Conservation (phyloP, 1,140 invertebrate genomes). For the Luehdorfia chinensis region DNA sequence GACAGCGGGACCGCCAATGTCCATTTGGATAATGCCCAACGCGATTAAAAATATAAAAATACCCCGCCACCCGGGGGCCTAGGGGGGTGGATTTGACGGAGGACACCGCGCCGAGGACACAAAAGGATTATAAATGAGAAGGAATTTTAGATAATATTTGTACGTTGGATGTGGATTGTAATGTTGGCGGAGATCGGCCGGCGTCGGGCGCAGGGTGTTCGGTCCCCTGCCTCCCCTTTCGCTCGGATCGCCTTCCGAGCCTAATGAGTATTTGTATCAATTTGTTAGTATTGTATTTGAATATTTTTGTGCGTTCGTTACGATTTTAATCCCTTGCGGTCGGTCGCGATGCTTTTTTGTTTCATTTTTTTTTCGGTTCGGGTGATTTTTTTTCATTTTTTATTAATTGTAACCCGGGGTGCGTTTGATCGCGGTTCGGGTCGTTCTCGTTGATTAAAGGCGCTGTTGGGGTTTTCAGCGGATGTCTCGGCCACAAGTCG, state of each 20-base stretch:
- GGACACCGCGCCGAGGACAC: slow-evolving; percentile 73
- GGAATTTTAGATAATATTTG: slow-evolving; percentile 78
- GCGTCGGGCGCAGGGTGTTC: slow-evolving; percentile 22
- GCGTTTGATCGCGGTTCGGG: slow-evolving; percentile 53
- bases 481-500: slow-evolving; percentile 30
- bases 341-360: slow-evolving; percentile 56
- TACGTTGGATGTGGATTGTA: slow-evolving; percentile 75
- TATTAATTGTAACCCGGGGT: slow-evolving; percentile 34
- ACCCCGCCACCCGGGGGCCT: slow-evolving; percentile 54
- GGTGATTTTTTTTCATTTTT: slow-evolving; percentile 28
- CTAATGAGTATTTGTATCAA: slow-evolving; percentile 77
- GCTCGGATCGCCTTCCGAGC: slow-evolving; percentile 49
- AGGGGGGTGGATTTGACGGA: slow-evolving; percentile 57
- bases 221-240: slow-evolving; percentile 18
- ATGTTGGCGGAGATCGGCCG: slow-evolving; percentile 65
- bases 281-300: slow-evolving; percentile 77
- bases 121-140: slow-evolving; percentile 78
- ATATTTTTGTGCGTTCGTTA: slow-evolving; percentile 74
- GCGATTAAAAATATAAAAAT: slow-evolving; percentile 78
- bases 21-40: slow-evolving; percentile 76
- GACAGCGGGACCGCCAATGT: slow-evolving; percentile 67
- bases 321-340: slow-evolving; percentile 73
- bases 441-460: slow-evolving; percentile 60
- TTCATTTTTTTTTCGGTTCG: slow-evolving; percentile 53
- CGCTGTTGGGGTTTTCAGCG: slow-evolving; percentile 27